phyloP scores from a whole-genome alignment of 2,888 invertebrate genomes.

The Pteria penguin region DNA sequence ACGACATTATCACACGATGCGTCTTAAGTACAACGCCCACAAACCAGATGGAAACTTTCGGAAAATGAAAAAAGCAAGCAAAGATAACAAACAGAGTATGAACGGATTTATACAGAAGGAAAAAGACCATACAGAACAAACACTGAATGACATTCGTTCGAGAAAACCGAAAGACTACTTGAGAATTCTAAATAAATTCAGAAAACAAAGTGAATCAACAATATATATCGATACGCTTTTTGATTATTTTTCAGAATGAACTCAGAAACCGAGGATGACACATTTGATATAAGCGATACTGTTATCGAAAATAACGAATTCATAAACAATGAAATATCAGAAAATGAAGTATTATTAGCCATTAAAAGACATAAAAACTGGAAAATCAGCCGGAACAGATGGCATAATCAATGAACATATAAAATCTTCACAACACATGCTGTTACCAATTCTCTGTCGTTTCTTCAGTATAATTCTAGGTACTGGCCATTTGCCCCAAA shows the following conservation, averaged over 20 bases:
- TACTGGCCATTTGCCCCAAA: constrained; percentile 30
- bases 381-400: too few relatives aligned
- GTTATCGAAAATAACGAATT: not conserved
- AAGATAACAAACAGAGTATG: not conserved
- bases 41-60: too few relatives aligned
- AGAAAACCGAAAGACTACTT: constrained; percentile 2
- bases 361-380: too few relatives aligned
- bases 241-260: not conserved
- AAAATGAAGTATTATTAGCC: constrained; percentile 26
- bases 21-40: too few relatives aligned
- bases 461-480: constrained; percentile 39
- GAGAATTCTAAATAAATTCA: constrained; percentile 8
- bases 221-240: not conserved
- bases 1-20: too few relatives aligned
- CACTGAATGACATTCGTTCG: not conserved
- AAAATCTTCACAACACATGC: constrained; percentile 5
- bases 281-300: too few relatives aligned
- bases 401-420: constrained; percentile 49
- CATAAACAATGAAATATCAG: constrained; percentile 28
- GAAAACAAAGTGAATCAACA: not conserved
- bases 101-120: not conserved
- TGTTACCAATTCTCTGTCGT: constrained; percentile 17
- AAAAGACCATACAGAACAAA: not conserved
- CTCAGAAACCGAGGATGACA: not conserved
- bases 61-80: constrained; percentile 14